phyloP scores from a whole-genome alignment of 2,797 vertebrate genomes.

The Telmatherina bonti region DNA sequence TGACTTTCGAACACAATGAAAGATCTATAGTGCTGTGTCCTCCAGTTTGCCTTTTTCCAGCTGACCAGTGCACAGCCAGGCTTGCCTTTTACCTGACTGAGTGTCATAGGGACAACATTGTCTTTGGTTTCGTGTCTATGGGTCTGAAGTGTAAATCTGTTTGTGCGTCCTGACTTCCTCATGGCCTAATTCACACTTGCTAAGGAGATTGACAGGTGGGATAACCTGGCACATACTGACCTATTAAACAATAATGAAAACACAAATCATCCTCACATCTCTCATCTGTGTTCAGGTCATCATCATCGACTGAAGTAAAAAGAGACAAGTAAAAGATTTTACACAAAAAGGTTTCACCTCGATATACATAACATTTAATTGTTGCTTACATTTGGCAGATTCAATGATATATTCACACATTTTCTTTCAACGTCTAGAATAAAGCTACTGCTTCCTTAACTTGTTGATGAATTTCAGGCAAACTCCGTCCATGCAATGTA shows the following conservation, averaged over 20 bases:
- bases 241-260: constrained; percentile 49
- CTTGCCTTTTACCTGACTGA: constrained; percentile 41
- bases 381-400: not conserved
- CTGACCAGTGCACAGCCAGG: not conserved
- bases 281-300: not conserved
- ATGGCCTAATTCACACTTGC: constrained; percentile 47
- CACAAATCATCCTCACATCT: constrained; percentile 23
- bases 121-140: constrained; percentile 52
- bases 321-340: not conserved
- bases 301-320: not conserved
- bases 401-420: not conserved
- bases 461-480: not conserved
- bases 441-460: not conserved
- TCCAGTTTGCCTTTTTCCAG: not conserved
- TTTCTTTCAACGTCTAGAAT: not conserved
- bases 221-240: constrained; percentile 29
- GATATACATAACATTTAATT: no score
- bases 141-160: constrained; percentile 65
- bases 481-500: not conserved
- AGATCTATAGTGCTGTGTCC: not conserved
- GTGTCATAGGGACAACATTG: constrained; percentile 14
- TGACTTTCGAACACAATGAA: not conserved
- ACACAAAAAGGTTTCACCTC: no score
- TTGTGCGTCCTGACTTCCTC: constrained; percentile 58
- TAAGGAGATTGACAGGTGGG: constrained; percentile 61